Evolutionary conservation across 2,888 invertebrate species (phyloP).

Genomic region (Drosophila merina): DNA sequence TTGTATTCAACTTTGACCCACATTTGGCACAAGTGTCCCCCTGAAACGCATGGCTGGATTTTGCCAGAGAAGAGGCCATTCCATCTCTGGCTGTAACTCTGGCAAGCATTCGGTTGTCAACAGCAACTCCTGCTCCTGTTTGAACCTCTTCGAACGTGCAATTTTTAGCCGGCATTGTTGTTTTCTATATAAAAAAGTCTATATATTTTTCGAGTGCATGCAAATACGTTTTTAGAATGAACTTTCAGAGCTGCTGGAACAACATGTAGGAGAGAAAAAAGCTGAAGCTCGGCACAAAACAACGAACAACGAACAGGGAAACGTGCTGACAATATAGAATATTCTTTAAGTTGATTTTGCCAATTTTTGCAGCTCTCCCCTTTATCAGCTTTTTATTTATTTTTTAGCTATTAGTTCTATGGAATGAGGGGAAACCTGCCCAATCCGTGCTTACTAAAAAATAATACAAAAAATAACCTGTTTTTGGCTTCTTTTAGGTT

Average conservation of each 20-base stretch:
- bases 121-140: slow-evolving; percentile 4
- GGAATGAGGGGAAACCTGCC: slow-evolving; percentile 1
- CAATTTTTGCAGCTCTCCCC: slow-evolving; percentile 13
- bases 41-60: slow-evolving; percentile 22
- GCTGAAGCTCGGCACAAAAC: too few species aligned
- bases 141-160: slow-evolving; percentile 21
- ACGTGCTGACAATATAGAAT: slow-evolving; percentile 40
- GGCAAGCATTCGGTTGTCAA: slow-evolving; percentile 13
- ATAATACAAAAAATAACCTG: slow-evolving; percentile 7
- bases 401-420: slow-evolving; percentile 11
- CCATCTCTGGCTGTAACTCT: neutral
- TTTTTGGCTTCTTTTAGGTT: slow-evolving; percentile 10
- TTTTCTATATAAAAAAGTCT: neutral
- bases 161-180: slow-evolving; percentile 32
- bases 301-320: slow-evolving; percentile 18
- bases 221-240: slow-evolving; percentile 34
- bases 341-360: slow-evolving; percentile 15
- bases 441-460: slow-evolving; percentile 2
- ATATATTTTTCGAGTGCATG: slow-evolving; percentile 17
- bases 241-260: slow-evolving; percentile 33
- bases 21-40: slow-evolving; percentile 23
- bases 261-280: slow-evolving; percentile 7
- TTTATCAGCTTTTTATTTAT: slow-evolving; percentile 3
- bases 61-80: neutral
- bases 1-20: slow-evolving; percentile 50